Conservation (phyloP, 2,888 invertebrate genomes). For the Physocephala rufipes region DNA sequence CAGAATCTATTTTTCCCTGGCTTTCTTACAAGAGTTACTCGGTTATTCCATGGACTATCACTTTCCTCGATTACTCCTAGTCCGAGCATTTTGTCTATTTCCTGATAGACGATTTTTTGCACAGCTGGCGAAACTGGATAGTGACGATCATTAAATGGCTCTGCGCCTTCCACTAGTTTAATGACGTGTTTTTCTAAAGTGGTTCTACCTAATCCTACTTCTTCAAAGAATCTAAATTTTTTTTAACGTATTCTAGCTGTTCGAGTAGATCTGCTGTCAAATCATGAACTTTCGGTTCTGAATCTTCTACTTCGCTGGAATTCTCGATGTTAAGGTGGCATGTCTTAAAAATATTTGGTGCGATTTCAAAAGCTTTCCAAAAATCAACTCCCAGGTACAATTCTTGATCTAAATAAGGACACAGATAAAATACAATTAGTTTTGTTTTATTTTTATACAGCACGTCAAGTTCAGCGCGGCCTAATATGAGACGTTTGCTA, state of each 20-base stretch:
- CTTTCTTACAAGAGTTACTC: slow-evolving; percentile 16
- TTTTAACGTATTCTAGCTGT: background rate
- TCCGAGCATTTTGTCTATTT: background rate
- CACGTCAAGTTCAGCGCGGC: background rate
- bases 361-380: slow-evolving; percentile 32
- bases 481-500: no score
- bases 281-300: background rate
- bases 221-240: background rate
- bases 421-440: slow-evolving; percentile 3
- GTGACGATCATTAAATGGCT: background rate
- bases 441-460: background rate
- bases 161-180: background rate
- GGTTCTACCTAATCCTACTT: background rate
- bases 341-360: background rate
- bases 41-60: slow-evolving; percentile 4
- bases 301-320: background rate
- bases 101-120: background rate
- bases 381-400: slow-evolving; percentile 40
- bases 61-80: slow-evolving; percentile 1
- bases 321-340: background rate
- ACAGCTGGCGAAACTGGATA: slow-evolving; percentile 2
- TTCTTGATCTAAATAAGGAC: slow-evolving; percentile 32
- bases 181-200: background rate
- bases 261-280: background rate
- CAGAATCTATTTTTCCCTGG: slow-evolving; percentile 32